Evolutionary conservation across 30 jellyfish, hydroid and myxozoan species (phyloP).

Genomic region (Mastigias papua): DNA sequence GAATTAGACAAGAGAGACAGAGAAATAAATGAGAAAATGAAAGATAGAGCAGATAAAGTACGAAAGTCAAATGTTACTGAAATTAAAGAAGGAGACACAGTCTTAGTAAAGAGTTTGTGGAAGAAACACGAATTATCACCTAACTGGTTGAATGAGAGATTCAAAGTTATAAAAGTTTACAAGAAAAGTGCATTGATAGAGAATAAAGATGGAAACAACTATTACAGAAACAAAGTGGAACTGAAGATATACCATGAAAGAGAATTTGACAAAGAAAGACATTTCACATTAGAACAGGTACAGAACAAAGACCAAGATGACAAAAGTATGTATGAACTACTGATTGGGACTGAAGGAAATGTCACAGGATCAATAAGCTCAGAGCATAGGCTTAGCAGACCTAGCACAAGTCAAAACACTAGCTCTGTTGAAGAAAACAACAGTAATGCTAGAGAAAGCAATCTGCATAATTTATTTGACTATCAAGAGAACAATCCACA

Average conservation of each 20-base stretch:
- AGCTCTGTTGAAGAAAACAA: neutral
- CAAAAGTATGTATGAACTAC: too few species aligned
- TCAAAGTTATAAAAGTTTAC: constrained; percentile 35
- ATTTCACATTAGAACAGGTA: constrained; percentile 1
- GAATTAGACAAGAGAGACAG: constrained; percentile 33
- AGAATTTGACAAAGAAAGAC: constrained; percentile 5
- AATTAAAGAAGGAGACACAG: constrained; percentile 39
- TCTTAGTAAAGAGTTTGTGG: constrained; percentile 47
- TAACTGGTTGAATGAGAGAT: constrained; percentile 41
- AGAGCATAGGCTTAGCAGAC: too few species aligned
- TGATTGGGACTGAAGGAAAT: too few species aligned
- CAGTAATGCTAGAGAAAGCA: too few species aligned
- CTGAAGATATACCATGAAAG: constrained; percentile 40
- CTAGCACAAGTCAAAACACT: too few species aligned
- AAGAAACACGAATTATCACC: constrained; percentile 38
- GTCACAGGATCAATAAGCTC: too few species aligned
- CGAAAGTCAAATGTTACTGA: constrained; percentile 20
- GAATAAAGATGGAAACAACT: constrained; percentile 22
- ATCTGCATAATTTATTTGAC: constrained; percentile 2
- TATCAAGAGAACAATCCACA: neutral
- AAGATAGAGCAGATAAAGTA: constrained; percentile 23
- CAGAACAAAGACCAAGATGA: constrained; percentile 35
- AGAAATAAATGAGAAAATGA: constrained; percentile 29
- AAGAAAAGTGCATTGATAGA: constrained; percentile 41
- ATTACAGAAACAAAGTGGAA: constrained; percentile 49